phyloP scores from a whole-genome alignment of 2,888 invertebrate species.

The Falcaria lacertinaria region DNA sequence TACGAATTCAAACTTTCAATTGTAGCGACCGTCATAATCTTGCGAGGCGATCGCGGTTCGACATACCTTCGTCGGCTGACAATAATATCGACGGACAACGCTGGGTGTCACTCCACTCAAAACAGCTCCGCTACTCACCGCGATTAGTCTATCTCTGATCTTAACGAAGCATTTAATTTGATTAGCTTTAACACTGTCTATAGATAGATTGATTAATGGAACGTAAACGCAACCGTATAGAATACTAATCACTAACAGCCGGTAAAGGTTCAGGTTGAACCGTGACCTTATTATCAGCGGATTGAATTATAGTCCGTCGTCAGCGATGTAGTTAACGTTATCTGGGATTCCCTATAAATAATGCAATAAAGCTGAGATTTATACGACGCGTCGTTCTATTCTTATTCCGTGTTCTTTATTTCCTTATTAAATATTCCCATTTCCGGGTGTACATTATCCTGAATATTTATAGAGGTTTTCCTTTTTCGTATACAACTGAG shows the following conservation, averaged over 20 bases:
- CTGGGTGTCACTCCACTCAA: constrained; percentile 26
- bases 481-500: too few relatives aligned
- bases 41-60: constrained; percentile 19
- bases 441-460: too few relatives aligned
- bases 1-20: constrained; percentile 6
- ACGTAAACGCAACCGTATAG: constrained; percentile 18
- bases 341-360: constrained; percentile 18
- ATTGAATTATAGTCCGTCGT: constrained; percentile 35
- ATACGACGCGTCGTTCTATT: constrained; percentile 8
- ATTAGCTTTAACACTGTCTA: constrained; percentile 38
- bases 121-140: constrained; percentile 21
- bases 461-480: too few relatives aligned
- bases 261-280: constrained; percentile 47
- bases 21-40: constrained; percentile 9
- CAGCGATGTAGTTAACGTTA: constrained; percentile 14
- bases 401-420: not conserved
- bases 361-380: constrained; percentile 5
- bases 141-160: constrained; percentile 31
- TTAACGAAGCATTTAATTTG: constrained; percentile 57
- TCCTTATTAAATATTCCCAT: too few relatives aligned
- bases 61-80: constrained; percentile 33
- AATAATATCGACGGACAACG: constrained; percentile 25
- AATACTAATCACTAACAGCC: constrained; percentile 26
- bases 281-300: constrained; percentile 44
- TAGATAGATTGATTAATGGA: constrained; percentile 42